These are phyloP conservation scores for Epinotia demarniana DNA, from an alignment of 2,888 invertebrate species.

Conservation along the genomic window DNA sequence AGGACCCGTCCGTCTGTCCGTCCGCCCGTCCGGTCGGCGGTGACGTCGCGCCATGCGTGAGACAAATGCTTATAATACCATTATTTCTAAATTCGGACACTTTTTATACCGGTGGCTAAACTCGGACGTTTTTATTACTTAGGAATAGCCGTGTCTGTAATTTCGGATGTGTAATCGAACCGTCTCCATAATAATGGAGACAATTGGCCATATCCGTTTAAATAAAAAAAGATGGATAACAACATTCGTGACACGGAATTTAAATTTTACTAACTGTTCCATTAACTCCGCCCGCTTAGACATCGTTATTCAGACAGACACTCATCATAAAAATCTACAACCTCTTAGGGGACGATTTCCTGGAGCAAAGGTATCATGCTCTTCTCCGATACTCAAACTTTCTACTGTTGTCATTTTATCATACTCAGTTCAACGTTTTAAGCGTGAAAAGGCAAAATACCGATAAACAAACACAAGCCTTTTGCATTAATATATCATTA, in stretches of 20 bases:
- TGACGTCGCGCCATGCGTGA: constrained; percentile 31
- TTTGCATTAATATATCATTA: too few species aligned
- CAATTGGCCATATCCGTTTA: constrained; percentile 1
- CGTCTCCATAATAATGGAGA: not conserved
- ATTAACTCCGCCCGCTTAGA: too few species aligned
- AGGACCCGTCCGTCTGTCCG: constrained; percentile 46
- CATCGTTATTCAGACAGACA: not conserved
- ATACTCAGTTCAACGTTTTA: too few species aligned
- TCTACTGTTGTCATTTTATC: too few species aligned
- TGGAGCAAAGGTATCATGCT: too few species aligned
- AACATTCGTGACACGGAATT: too few species aligned
- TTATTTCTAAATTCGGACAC: constrained; percentile 38
- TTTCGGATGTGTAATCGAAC: constrained; percentile 14
- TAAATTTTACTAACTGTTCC: too few species aligned
- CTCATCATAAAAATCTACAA: too few species aligned
- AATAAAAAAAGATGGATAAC: not conserved
- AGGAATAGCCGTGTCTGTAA: constrained; percentile 25
- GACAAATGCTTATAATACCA: constrained; percentile 39
- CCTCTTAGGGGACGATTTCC: too few species aligned
- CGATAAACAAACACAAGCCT: too few species aligned
- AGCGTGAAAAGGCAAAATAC: too few species aligned
- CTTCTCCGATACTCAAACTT: too few species aligned
- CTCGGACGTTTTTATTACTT: constrained; percentile 1
- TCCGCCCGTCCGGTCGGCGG: constrained; percentile 22
- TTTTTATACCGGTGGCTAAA: constrained; percentile 15